A percentile compares a stretch with the other conserved stretches of the same genome.
These are phyloP conservation scores for Acanthosepion esculentum DNA, from an alignment of 2,888 invertebrate species.

Conservation along the genomic window DNA sequence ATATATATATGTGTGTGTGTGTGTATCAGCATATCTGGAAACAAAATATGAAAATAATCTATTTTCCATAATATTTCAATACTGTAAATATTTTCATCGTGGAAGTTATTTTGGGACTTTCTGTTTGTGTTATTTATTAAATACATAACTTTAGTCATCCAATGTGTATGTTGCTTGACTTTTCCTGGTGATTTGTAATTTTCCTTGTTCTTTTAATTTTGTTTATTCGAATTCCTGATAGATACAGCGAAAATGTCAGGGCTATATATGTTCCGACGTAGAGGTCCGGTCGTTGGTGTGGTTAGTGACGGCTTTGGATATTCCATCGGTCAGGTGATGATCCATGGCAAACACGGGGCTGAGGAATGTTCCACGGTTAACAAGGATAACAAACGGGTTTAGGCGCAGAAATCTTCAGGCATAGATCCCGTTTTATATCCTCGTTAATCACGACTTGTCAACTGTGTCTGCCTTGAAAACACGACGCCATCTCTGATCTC, in stretches of 20 bases:
- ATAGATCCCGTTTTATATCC: slow-evolving; percentile 47
- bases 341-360: slow-evolving; percentile 23
- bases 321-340: too few species aligned
- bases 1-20: too few species aligned
- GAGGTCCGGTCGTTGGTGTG: background rate
- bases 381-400: slow-evolving; percentile 48
- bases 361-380: slow-evolving; percentile 44
- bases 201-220: too few species aligned
- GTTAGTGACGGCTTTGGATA: background rate
- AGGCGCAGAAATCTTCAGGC: slow-evolving; percentile 45
- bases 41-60: background rate
- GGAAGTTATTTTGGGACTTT: too few species aligned
- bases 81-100: too few species aligned
- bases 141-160: too few species aligned
- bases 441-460: slow-evolving; percentile 41
- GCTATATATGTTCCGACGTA: background rate
- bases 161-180: too few species aligned
- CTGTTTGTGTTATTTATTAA: too few species aligned
- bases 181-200: too few species aligned
- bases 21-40: too few species aligned
- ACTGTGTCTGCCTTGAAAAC: background rate
- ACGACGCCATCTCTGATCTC: background rate
- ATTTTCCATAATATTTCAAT: background rate
- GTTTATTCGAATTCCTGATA: too few species aligned
- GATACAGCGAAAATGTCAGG: too few species aligned